Conservation (phyloP, 2,888 invertebrate genomes). For the Mallateleia sp. region DNA sequence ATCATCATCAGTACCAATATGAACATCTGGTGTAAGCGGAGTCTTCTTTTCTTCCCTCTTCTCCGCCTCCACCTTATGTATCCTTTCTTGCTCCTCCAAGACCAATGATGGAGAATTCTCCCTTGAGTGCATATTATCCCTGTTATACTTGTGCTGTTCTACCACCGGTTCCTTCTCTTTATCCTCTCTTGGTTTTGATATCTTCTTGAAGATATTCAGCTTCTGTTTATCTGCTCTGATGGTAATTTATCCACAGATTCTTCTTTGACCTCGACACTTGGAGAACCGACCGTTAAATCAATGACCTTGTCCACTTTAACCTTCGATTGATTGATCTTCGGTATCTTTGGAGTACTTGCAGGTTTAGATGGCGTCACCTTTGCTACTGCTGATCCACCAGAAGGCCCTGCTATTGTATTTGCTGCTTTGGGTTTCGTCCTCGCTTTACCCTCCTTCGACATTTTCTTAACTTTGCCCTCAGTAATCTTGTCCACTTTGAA, state of each 20-base stretch:
- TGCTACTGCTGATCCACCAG: conserved; percentile 84
- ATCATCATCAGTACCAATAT: conserved; percentile 72
- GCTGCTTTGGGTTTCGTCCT: conserved; percentile 89
- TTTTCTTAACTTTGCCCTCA: conserved; percentile 90
- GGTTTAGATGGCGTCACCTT: conserved; percentile 84
- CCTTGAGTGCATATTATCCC: conserved; percentile 85
- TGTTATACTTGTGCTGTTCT: conserved; percentile 88
- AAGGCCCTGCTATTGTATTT: conserved; percentile 87
- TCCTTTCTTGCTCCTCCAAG: conserved; percentile 89
- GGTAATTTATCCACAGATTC: conserved; percentile 92
- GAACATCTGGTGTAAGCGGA: conserved; percentile 87
- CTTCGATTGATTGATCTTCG: conserved; percentile 83
- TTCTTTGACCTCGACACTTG: conserved; percentile 90
- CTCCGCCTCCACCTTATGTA: conserved; percentile 77
- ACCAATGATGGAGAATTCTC: conserved; percentile 87
- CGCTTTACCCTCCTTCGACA: conserved; percentile 90
- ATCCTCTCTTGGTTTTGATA: conserved; percentile 93
- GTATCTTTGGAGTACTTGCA: conserved; percentile 82
- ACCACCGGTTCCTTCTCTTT: conserved; percentile 91
- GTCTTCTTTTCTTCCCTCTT: conserved; percentile 87
- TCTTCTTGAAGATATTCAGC: conserved; percentile 96
- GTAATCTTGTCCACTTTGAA: conserved; percentile 89
- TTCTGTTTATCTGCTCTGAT: conserved; percentile 95
- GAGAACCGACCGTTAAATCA: conserved; percentile 71
- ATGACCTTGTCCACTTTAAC: conserved; percentile 84